These are phyloP conservation scores for Parnassius glacialis DNA, from an alignment of 2,888 invertebrate genomes.

Conservation along the genomic window DNA sequence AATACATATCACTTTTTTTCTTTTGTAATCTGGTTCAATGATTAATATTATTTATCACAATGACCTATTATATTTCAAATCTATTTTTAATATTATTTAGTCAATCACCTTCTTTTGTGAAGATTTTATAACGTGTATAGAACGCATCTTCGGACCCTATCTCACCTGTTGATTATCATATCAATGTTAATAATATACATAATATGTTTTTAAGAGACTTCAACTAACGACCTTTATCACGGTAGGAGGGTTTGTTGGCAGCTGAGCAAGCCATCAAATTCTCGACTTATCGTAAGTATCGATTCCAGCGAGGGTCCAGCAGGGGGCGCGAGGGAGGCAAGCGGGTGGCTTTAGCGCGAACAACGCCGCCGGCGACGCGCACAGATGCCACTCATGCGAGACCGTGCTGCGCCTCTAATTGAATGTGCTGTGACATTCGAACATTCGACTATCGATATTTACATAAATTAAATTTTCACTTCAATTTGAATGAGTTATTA, in stretches of 20 bases:
- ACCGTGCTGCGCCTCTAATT: slow-evolving; percentile 72
- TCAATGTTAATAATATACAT: slow-evolving; percentile 2
- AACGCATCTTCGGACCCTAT: not conserved
- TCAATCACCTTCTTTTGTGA: too few species aligned
- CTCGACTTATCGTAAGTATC: slow-evolving; percentile 57
- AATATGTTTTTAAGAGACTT: slow-evolving; percentile 4
- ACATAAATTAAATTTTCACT: not conserved
- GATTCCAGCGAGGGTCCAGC: slow-evolving; percentile 47
- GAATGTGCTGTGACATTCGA: slow-evolving; percentile 57
- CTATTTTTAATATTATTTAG: too few species aligned
- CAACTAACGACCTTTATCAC: slow-evolving; percentile 30
- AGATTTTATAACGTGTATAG: not conserved
- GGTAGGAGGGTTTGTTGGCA: slow-evolving; percentile 32
- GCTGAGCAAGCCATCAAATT: slow-evolving; percentile 36
- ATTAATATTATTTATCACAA: too few species aligned
- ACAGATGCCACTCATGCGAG: slow-evolving; percentile 73
- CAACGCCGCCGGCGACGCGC: slow-evolving; percentile 54
- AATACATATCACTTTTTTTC: too few species aligned
- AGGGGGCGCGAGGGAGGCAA: slow-evolving; percentile 24
- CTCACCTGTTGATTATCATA: slow-evolving; percentile 6
- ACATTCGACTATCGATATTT: slow-evolving; percentile 37
- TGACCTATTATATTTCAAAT: too few species aligned
- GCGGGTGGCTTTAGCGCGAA: slow-evolving; percentile 41
- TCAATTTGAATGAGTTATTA: not conserved
- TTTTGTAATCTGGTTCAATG: too few species aligned